Evolutionary conservation across 1,140 invertebrate species (phyloP).

Genomic region (Wiebesia pumilae): DNA sequence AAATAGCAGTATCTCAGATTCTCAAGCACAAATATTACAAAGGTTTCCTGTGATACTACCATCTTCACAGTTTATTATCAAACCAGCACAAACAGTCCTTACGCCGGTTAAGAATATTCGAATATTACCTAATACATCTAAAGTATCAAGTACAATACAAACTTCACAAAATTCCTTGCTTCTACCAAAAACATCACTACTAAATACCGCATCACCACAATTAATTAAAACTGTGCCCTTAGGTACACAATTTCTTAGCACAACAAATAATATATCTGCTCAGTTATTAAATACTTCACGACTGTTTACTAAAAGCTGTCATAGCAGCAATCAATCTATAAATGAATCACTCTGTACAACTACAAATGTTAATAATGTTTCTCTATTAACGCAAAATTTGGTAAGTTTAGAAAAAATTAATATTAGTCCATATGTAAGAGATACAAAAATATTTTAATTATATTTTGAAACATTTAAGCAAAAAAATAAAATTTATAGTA

Average conservation of each 20-base stretch:
- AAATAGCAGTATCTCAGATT: constrained; percentile 23
- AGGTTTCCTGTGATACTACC: constrained; percentile 56
- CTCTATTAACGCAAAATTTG: constrained; percentile 57
- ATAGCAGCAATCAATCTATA: constrained; percentile 51
- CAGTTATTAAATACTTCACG: constrained; percentile 61
- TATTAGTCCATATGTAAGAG: background rate
- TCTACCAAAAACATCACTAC: constrained; percentile 63
- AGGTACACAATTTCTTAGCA: constrained; percentile 61
- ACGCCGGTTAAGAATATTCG: constrained; percentile 64
- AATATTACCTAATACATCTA: constrained; percentile 61
- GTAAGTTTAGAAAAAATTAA: constrained; percentile 43
- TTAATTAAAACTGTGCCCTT: constrained; percentile 59
- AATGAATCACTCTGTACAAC: constrained; percentile 54
- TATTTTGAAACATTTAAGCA: background rate
- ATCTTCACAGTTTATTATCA: constrained; percentile 62
- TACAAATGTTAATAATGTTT: constrained; percentile 53
- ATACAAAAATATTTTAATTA: background rate
- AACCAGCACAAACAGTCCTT: constrained; percentile 61
- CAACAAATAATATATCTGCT: constrained; percentile 62
- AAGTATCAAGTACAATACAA: constrained; percentile 54
- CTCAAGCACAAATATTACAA: constrained; percentile 57
- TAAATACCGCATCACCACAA: constrained; percentile 64
- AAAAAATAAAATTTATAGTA: too few relatives aligned
- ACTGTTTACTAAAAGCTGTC: constrained; percentile 54
- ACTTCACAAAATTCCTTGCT: constrained; percentile 62